Evolutionary conservation across 1,140 invertebrate genomes (phyloP).

Genomic region (Anagrus nilaparvatae): DNA sequence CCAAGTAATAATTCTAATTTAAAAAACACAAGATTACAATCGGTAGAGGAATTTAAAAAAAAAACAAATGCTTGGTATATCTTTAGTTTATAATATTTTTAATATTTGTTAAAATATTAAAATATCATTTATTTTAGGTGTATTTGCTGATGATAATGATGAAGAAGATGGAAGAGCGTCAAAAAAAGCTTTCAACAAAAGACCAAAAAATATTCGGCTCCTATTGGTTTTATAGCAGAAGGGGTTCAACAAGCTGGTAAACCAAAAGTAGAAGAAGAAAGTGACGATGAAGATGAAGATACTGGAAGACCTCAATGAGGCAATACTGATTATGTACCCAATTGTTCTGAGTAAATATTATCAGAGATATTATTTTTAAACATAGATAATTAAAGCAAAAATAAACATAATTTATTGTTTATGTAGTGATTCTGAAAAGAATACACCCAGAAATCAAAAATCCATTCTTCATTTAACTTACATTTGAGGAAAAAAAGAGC

Average conservation of each 20-base stretch:
- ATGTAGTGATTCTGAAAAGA: conserved; percentile 45
- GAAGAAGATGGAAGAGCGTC: conserved; percentile 58
- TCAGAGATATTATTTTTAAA: no score
- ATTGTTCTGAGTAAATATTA: conserved; percentile 27
- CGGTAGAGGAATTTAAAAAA: no score
- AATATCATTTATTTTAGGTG: conserved; percentile 57
- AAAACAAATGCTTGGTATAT: no score
- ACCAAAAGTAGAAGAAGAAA: conserved; percentile 49
- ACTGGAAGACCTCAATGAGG: conserved; percentile 37
- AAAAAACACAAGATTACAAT: no score
- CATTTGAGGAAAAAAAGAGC: conserved; percentile 46
- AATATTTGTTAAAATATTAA: no score
- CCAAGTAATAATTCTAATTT: no score
- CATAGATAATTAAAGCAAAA: no score
- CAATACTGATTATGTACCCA: no score
- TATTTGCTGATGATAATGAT: conserved; percentile 86
- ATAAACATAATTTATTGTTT: conserved; percentile 2
- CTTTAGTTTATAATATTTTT: no score
- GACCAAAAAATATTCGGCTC: conserved; percentile 60
- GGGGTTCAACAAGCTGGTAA: conserved; percentile 80
- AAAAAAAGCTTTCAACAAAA: conserved; percentile 37
- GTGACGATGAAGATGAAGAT: conserved; percentile 39
- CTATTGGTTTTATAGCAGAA: conserved; percentile 84
- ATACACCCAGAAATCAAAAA: conserved; percentile 19
- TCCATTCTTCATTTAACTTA: conserved; percentile 18